Conservation (phyloP, 2,797 vertebrate genomes). For the Astyanax mexicanus region DNA sequence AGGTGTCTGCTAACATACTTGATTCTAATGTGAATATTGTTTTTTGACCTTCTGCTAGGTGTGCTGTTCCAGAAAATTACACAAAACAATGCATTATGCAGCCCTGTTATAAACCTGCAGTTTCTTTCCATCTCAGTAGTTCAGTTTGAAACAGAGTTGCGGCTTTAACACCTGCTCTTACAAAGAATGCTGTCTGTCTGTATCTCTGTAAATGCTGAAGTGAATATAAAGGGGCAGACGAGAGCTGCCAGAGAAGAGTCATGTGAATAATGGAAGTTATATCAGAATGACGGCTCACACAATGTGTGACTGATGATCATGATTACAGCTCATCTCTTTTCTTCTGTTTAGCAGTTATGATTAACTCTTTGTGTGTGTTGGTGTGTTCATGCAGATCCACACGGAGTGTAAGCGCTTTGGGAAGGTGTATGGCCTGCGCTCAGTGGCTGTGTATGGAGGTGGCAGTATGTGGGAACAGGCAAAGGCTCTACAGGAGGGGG, state of each 20-base stretch:
- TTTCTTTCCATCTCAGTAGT: too few species aligned
- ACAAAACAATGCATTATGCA: too few species aligned
- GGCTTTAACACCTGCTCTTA: too few species aligned
- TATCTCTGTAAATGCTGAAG: too few species aligned
- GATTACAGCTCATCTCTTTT: neutral
- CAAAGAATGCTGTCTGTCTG: too few species aligned
- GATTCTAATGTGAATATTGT: too few species aligned
- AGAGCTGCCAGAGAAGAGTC: neutral
- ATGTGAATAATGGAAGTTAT: neutral
- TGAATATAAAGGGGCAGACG: neutral
- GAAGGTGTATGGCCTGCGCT: conserved; percentile 95
- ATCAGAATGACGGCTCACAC: neutral
- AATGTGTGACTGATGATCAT: too few species aligned
- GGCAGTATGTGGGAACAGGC: conserved; percentile 99
- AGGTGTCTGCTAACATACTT: too few species aligned
- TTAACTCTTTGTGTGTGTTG: neutral
- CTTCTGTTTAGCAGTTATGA: neutral
- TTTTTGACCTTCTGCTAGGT: too few species aligned
- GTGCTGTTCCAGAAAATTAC: too few species aligned
- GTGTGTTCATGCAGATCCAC: conserved; percentile 83
- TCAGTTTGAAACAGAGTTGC: too few species aligned
- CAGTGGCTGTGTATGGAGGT: conserved; percentile 97
- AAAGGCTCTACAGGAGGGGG: conserved; percentile 97
- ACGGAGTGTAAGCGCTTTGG: conserved; percentile 97
- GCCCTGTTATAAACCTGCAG: too few species aligned